Evolutionary conservation across 2,113 vertebrate genomes (phyloP), one percentile per base, ranked within the genome.

Genomic region (Miniopterus natalensis): DNA sequence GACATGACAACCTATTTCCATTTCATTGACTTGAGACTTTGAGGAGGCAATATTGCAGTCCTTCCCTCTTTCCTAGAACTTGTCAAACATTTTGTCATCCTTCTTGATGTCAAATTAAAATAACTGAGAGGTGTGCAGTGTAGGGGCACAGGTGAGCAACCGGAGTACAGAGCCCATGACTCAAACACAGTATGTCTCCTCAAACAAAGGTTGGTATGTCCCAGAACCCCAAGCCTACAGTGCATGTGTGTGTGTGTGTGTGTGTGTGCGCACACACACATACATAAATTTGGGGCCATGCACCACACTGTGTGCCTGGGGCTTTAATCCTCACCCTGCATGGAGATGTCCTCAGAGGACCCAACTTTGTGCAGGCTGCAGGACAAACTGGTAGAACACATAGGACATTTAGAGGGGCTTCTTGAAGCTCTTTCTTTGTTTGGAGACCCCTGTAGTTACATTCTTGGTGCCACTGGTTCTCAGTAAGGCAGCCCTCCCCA

Each of bases 1-100:
- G 57, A 89, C 59, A 78, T 77, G 79, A 75, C 45, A 95, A 84
- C 84, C 90, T 89, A 95, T 96, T 96, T 92, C 79, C 74, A 96
- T 92, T 88, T 93, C 79, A 65, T 87, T 70, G 61, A 89, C 83
- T 88, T 83, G 92, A 79, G 55, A 86, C 61, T 92, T 84, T 80
- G 27, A 92, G 31, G 29, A 91, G n/a, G 68, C 66, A 88, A 31
- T 79, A 83, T 74, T 21, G 10, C 6, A 84, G 68, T 49, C 65
- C 49, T 87, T 61, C 84, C 3, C 45, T 94, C 49, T 68, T 85
- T 68, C 29, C 49, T 12, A 83, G 63, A 57, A 83, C 78, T 78
- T 75, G 55, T 83, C 84, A 90, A 66, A 90, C 84, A 53, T 68
- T 1, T 70, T 55, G 8, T 78, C 86, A 88, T 88, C 10, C 25